Percentiles rank a stretch among this genome's conserved stretches.
Conservation (phyloP, 1,140 invertebrate species). For the Palaemon carinicauda region DNA sequence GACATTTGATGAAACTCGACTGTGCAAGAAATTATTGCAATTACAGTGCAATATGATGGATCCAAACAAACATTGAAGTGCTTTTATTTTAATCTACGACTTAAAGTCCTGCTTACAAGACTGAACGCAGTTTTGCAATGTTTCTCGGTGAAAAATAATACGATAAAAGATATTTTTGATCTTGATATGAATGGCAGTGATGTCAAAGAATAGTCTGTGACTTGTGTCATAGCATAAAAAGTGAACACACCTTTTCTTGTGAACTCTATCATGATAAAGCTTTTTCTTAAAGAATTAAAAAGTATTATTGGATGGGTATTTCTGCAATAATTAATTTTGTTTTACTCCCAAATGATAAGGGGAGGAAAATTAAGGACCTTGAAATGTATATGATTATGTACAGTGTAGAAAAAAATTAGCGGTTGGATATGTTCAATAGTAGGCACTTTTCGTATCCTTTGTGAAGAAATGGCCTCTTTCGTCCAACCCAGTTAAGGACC, state of each 20-base stretch:
- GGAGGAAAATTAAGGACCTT: background rate
- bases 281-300: too few relatives aligned
- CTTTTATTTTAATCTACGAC: too few relatives aligned
- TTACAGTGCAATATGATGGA: conserved; percentile 16
- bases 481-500: background rate
- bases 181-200: background rate
- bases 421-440: background rate
- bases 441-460: background rate
- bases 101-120: too few relatives aligned
- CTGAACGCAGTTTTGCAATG: too few relatives aligned
- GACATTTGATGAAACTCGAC: background rate
- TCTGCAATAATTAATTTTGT: background rate
- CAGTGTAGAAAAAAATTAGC: background rate
- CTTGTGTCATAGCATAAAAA: background rate
- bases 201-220: background rate
- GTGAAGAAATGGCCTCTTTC: background rate
- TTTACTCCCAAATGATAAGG: too few relatives aligned
- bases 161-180: background rate
- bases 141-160: background rate
- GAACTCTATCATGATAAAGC: too few relatives aligned
- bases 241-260: too few relatives aligned
- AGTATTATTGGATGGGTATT: background rate
- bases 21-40: background rate
- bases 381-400: background rate
- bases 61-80: background rate